Percentiles rank a stretch among this genome's conserved stretches.
Evolutionary conservation across 2,113 vertebrate species (phyloP).

Genomic region (Crotalus viridis): DNA sequence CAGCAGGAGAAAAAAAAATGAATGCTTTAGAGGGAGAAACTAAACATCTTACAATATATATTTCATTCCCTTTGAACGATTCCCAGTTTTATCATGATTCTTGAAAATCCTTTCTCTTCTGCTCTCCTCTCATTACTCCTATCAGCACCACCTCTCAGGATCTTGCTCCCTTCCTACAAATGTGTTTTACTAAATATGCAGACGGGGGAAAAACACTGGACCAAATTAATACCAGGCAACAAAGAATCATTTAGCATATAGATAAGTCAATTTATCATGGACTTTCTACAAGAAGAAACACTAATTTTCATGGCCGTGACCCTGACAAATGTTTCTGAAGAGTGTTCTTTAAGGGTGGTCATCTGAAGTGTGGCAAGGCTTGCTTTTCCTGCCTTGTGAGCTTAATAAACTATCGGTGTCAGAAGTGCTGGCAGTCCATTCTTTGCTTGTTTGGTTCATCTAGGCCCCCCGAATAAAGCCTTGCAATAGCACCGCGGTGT

Average conservation of each 20-base stretch:
- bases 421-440: slow-evolving; percentile 91
- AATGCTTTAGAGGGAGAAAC: not conserved
- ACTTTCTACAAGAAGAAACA: slow-evolving; percentile 93
- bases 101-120: slow-evolving; percentile 37
- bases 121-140: not conserved
- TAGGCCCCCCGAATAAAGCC: slow-evolving; percentile 79
- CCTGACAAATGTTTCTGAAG: slow-evolving; percentile 89
- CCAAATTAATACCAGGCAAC: slow-evolving; percentile 78
- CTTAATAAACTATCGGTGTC: slow-evolving; percentile 95
- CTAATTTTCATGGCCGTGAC: slow-evolving; percentile 87
- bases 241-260: slow-evolving; percentile 93
- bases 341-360: slow-evolving; percentile 78
- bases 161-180: slow-evolving; percentile 25
- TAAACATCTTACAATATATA: not conserved
- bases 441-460: slow-evolving; percentile 96
- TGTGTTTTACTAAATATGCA: slow-evolving; percentile 60
- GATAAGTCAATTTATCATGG: slow-evolving; percentile 98
- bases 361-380: slow-evolving; percentile 71
- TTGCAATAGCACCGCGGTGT: slow-evolving; percentile 68
- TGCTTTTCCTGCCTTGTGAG: slow-evolving; percentile 72
- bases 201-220: slow-evolving; percentile 68
- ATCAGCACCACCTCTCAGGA: not conserved
- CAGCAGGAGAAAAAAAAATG: not conserved
- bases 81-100: slow-evolving; percentile 33
- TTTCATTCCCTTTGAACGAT: slow-evolving; percentile 32